phyloP scores from a whole-genome alignment of 2,113 vertebrate genomes.

The Festucalex cinctus region DNA sequence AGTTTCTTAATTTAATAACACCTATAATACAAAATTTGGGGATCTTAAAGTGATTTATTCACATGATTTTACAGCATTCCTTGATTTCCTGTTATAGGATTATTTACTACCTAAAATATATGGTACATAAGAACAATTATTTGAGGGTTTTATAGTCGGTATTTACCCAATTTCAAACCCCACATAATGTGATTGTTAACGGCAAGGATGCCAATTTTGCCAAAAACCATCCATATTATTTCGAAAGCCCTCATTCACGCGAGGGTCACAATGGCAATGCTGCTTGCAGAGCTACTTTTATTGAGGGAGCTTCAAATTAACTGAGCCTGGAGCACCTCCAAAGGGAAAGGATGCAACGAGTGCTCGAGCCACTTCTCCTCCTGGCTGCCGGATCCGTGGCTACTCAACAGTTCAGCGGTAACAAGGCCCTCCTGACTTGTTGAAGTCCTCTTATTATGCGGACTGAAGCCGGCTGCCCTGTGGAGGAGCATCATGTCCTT shows the following conservation, averaged over 20 bases:
- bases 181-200: neutral
- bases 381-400: constrained; percentile 19
- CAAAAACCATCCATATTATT: neutral
- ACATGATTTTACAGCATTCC: neutral
- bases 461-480: constrained; percentile 4
- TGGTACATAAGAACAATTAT: neutral
- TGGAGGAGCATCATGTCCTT: constrained; percentile 11
- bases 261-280: constrained; percentile 7
- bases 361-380: constrained; percentile 25
- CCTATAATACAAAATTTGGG: no score
- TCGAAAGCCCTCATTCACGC: neutral
- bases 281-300: constrained; percentile 2
- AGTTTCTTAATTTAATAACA: no score
- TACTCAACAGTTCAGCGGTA: constrained; percentile 11
- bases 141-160: neutral
- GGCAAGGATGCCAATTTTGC: neutral
- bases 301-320: constrained; percentile 5
- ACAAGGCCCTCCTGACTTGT: constrained; percentile 4
- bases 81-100: neutral
- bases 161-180: neutral
- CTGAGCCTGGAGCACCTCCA: constrained; percentile 20
- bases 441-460: constrained; percentile 24
- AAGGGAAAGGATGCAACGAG: constrained; percentile 13
- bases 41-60: no score
- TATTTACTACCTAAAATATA: neutral